Evolutionary conservation across 2,113 vertebrate genomes (phyloP).

Genomic region (Tachysurus vachellii): DNA sequence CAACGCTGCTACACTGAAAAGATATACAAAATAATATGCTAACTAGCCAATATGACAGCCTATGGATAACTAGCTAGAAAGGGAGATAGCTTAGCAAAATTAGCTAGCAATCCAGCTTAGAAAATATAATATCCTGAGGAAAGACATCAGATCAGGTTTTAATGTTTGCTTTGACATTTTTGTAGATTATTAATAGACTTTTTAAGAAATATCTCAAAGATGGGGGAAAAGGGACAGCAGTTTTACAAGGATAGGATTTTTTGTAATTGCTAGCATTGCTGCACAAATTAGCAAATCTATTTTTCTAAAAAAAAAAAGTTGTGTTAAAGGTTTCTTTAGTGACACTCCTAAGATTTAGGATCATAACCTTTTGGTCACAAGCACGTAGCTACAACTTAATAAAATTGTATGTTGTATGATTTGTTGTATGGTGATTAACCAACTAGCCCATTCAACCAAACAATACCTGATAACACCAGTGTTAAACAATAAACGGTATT

Average conservation of each 20-base stretch:
- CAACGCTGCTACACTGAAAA: neutral
- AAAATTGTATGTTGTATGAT: neutral
- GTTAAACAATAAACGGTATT: neutral
- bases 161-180: neutral
- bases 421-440: too few relatives aligned
- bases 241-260: neutral
- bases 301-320: neutral
- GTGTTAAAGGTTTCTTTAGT: neutral
- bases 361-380: neutral
- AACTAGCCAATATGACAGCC: neutral
- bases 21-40: neutral
- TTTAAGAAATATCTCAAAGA: neutral
- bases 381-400: neutral
- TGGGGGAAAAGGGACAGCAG: neutral
- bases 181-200: neutral
- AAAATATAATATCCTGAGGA: neutral
- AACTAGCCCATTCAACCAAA: neutral
- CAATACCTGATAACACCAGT: neutral
- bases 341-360: neutral
- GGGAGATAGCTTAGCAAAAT: neutral
- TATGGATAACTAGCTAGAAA: neutral
- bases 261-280: neutral
- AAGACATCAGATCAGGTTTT: neutral
- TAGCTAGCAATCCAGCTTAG: neutral
- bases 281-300: neutral